Base-by-base conservation (phyloP, 2,888 invertebrate species). In the Meta bourneti region DNA sequence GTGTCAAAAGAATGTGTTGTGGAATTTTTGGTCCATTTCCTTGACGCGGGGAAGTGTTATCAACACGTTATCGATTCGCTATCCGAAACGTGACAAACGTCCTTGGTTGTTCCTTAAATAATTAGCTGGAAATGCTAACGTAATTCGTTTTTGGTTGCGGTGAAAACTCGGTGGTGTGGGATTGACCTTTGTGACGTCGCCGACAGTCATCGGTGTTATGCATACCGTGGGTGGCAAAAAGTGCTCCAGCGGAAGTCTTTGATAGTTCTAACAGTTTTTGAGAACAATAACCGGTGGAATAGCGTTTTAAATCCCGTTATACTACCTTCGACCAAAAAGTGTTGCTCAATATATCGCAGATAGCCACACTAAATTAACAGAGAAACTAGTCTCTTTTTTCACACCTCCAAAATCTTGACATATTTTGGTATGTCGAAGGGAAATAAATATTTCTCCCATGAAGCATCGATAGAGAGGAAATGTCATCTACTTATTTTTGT, bases 171-270 rank as follows among this genome's bases (percentile, higher is more conserved):
- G 86, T 11, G 5, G 86, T 11, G 78, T 79, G 70, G 78, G 86
- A 48, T 54, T 81, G 81, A 75, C 81, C 81, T 81, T 69, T 75
- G 74, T 88, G 88, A 88, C 81, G 88, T 88, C 88, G 81, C 51
- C 54, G 19, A 13, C 48, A 54, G 20, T 87, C 79, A 9, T 34
- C 54, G 74, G 7, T 7, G 54, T 78, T 8, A 19, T 54, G 8
- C 52, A 19, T 52, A 20, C 16, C 61, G 61, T 61, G 79, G 79
- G 61, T 61, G 54, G 11, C 11, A n/a, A 7, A 77, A 51, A 51
- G 16, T 13, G n/a, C 19, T n/a, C 4, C 7, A 51, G 19, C 13
- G 48, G 20, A 74, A 34, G 13, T 2, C 9, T 48, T 19, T 74
- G 20, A 19, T 48, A 11, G 48, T 74, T 20, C 74, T 20, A 48